These are phyloP conservation scores for Urocyon cinereoargenteus DNA, from an alignment of 2,797 vertebrate species.

Conservation along the genomic window DNA sequence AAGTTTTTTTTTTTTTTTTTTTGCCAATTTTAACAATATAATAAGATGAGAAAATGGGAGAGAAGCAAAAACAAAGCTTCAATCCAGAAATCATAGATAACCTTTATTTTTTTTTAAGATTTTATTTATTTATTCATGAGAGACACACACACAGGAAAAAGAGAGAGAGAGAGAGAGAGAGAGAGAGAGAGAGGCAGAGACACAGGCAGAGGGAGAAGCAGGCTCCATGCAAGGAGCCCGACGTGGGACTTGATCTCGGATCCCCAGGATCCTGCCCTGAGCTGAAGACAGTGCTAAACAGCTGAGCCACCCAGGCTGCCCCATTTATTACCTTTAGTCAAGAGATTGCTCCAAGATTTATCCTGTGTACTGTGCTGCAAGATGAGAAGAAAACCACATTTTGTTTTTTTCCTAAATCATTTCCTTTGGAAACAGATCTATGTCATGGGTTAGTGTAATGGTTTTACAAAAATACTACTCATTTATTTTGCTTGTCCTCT, in stretches of 20 bases:
- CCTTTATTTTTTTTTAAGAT: neutral
- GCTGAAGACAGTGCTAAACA: no score
- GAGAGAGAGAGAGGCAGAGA: no score
- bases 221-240: no score
- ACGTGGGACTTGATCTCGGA: no score
- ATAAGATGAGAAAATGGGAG: neutral
- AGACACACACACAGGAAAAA: no score
- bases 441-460: constrained; percentile 22
- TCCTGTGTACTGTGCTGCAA: neutral
- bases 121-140: no score
- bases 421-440: constrained; percentile 39
- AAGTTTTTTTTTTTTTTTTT: neutral
- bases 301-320: no score
- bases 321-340: neutral
- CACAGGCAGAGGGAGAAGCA: no score
- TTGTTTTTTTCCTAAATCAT: neutral
- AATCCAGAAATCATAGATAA: neutral
- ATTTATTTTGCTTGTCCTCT: constrained; percentile 25
- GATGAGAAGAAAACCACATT: neutral
- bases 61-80: neutral
- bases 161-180: no score
- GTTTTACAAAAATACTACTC: neutral
- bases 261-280: no score
- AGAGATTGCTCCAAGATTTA: neutral
- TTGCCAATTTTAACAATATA: neutral